Evolutionary conservation across 2,888 invertebrate species (phyloP).

Genomic region (Gandaritis pyraliata): DNA sequence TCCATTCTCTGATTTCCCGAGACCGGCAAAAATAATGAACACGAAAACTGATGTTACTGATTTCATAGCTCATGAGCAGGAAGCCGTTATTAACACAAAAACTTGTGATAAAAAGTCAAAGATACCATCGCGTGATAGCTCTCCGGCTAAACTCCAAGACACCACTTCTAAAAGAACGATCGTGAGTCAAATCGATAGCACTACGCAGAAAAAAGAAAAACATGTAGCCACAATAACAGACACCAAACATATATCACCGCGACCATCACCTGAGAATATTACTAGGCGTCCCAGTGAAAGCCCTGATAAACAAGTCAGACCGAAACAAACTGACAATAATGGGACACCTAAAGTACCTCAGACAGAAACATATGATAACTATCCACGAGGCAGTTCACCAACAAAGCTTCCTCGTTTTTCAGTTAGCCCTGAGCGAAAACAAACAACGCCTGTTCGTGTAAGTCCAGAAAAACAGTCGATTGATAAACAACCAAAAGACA

Average conservation of each 20-base stretch:
- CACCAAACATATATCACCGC: constrained; percentile 29
- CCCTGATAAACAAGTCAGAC: constrained; percentile 39
- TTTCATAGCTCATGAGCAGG: constrained; percentile 56
- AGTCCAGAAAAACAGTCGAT: constrained; percentile 38
- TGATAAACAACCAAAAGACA: constrained; percentile 26
- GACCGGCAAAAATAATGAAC: constrained; percentile 40
- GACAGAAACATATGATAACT: not conserved
- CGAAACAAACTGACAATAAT: constrained; percentile 11
- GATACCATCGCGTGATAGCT: constrained; percentile 48
- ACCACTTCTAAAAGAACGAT: constrained; percentile 46
- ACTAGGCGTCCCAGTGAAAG: constrained; percentile 33
- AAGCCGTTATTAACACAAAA: constrained; percentile 48
- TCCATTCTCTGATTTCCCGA: constrained; percentile 42
- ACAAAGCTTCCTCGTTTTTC: constrained; percentile 31
- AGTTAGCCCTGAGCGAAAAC: constrained; percentile 34
- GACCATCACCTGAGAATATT: constrained; percentile 25
- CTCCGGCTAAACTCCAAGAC: constrained; percentile 61
- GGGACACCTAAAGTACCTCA: constrained; percentile 4
- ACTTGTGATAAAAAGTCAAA: constrained; percentile 38
- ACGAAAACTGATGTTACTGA: constrained; percentile 49
- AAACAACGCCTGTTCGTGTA: constrained; percentile 15
- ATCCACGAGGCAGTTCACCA: constrained; percentile 15
- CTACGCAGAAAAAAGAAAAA: constrained; percentile 29
- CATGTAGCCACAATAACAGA: constrained; percentile 26
- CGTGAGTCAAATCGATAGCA: constrained; percentile 25